Evolutionary conservation across 2,797 vertebrate genomes (phyloP), one percentile per base, ranked within the genome.

Genomic region (Chelon auratus): DNA sequence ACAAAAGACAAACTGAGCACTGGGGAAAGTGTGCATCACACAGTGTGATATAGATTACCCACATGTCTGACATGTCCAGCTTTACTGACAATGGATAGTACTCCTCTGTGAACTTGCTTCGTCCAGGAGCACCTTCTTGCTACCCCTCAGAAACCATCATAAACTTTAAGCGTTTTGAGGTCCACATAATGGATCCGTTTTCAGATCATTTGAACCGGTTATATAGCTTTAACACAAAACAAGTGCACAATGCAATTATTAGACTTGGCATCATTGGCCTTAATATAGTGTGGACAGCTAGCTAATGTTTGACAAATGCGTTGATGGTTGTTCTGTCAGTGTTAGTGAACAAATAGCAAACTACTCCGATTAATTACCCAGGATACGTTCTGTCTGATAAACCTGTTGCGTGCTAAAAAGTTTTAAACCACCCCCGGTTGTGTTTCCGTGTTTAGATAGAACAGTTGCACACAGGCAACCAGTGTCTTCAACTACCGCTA

Each of bases 321-420:
- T 67, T n/a, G 1, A 7, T 9, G 17, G 50, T 30, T 53, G 52
- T 61, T 18, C 3, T 1, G 1, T 14, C 11, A 36, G 10, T 17
- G n/a, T 22, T 22, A 22, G 22, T 22, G 22, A 22, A 56, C 37
- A 55, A 22, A 17, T 60, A 76, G 45, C 33, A 48, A 33, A 17
- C 13, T 43, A 14, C 10, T 54, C 33, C 3, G 2, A 22, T n/a
- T 56, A 66, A 45, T 62, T 62, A 36, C 15, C 9, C 24, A 0
- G 9, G 9, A 51, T 20, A 51, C 72, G 18, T 11, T 37, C 39
- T 2, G 1, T 40, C 22, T 15, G 2, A 67, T 61, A 42, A 77
- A 82, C 82, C 54, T 86, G 72, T 88, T 90, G 75, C 72, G 33
- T 42, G 7, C 3, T 4, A n/a, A 7, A 24, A 59, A 20, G 66